Evolutionary conservation across 2,797 vertebrate species (phyloP), one percentile per base, ranked within the genome.

Genomic region (Discoglossus pictus): DNA sequence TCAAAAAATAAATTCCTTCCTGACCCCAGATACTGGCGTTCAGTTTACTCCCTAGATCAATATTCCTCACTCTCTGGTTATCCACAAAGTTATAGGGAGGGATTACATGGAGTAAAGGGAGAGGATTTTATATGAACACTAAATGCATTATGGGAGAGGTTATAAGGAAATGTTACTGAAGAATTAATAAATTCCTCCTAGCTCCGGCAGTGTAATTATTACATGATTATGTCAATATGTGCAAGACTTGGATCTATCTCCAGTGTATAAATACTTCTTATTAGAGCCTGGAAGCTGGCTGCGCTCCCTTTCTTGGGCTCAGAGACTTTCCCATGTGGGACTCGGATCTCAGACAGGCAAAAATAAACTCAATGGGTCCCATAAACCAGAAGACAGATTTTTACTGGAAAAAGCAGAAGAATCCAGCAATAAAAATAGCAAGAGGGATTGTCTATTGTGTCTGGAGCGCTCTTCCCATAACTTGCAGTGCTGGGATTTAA

Each of bases 321-420:
- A 4, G 38, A 60, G 65, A 51, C 43, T 52, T 68, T 68, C 53
- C 65, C 65, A 61, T 61, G 46, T 50, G 44, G 40, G 18, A 4
- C 35, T 2, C 44, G 23, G 13, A 42, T 53, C 23, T 23, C 48
- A 64, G 61, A 64, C 48, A 34, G 24, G 55, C 65, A 47, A 38
- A 68, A 68, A 68, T 68, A 68, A 54, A 63, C 20, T 16, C 54
- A 25, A 55, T 36, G 31, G 10, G 16, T 20, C 23, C 23, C 25
- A 43, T 51, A 60, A 52, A 40, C 16, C 11, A 35, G 21, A 47
- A 23, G 18, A 13, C 7, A 8, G 60, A 40, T 18, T n/a, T 31
- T 7, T 31, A 21, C 61, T 52, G 42, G 24, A 34, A 53, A 46
- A 44, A 47, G 17, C 6, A 6, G 24, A 18, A 51, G 23, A 67